Conservation (phyloP, 2,797 vertebrate genomes). For the Cercopithecus petaurista region DNA sequence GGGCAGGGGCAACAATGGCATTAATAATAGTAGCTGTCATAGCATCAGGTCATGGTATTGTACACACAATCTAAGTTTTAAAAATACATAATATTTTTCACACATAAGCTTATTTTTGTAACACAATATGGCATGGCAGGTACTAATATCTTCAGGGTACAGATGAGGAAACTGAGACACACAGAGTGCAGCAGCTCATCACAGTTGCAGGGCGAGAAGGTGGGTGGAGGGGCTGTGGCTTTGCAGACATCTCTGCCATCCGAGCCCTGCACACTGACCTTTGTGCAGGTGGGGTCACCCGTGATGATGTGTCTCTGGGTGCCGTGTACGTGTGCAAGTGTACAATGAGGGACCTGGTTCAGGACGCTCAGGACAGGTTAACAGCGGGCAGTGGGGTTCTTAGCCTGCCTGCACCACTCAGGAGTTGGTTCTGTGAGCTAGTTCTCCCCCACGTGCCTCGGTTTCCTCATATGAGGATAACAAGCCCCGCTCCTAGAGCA, state of each 20-base stretch:
- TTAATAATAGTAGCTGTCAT: neutral
- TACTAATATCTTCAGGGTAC: neutral
- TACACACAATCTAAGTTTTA: neutral
- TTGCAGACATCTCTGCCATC: neutral
- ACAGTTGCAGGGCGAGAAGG: neutral
- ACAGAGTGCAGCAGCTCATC: no score
- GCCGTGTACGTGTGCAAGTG: fast-evolving
- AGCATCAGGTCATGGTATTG: neutral
- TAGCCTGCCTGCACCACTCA: neutral
- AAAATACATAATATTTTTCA: neutral
- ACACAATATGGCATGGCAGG: fast-evolving
- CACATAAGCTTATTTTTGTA: neutral
- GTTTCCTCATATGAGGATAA: neutral
- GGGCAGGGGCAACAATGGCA: no score
- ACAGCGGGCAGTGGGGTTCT: no score
- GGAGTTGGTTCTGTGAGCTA: neutral
- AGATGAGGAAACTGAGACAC: neutral
- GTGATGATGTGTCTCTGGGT: neutral
- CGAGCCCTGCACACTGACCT: fast-evolving
- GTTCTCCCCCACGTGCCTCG: fast-evolving
- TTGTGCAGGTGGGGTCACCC: neutral
- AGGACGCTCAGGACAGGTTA: fast-evolving
- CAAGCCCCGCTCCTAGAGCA: neutral
- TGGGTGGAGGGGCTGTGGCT: neutral
- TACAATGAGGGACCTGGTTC: neutral